phyloP scores from a whole-genome alignment of 2,113 vertebrate genomes.

The Zapornia atra region DNA sequence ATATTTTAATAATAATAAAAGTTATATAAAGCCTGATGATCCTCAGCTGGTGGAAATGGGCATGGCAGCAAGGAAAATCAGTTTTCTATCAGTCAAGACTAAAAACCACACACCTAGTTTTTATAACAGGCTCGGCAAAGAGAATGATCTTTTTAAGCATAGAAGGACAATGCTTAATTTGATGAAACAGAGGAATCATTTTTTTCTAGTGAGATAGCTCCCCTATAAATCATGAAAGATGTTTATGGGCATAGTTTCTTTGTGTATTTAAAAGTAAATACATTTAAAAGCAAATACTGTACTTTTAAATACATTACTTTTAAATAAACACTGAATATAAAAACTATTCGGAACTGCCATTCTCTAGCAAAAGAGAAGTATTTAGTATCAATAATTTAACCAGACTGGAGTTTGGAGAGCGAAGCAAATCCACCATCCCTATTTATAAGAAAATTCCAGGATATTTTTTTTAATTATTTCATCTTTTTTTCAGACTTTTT shows the following conservation, averaged over 20 bases:
- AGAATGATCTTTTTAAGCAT: not conserved
- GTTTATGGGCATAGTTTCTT: not conserved
- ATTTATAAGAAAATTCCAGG: not conserved
- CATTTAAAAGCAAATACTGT: too few relatives aligned
- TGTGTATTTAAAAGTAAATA: too few relatives aligned
- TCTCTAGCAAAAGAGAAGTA: not conserved
- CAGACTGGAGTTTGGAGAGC: not conserved
- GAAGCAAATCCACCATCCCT: not conserved
- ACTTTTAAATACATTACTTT: not conserved
- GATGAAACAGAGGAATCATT: not conserved
- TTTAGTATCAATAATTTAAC: not conserved
- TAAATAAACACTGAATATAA: not conserved
- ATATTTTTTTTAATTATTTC: not conserved
- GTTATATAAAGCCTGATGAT: too few relatives aligned
- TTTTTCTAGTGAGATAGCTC: not conserved
- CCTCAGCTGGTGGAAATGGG: not conserved
- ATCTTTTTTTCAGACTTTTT: not conserved
- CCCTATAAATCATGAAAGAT: not conserved
- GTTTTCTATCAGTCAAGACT: not conserved
- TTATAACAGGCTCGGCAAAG: not conserved
- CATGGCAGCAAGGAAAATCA: not conserved
- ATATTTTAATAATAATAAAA: not conserved
- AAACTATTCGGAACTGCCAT: not conserved
- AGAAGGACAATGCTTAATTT: not conserved
- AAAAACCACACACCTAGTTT: rapidly evolving